These are phyloP conservation scores for Gymnoscelis rufifasciata DNA, from an alignment of 2,888 invertebrate species.

Conservation along the genomic window DNA sequence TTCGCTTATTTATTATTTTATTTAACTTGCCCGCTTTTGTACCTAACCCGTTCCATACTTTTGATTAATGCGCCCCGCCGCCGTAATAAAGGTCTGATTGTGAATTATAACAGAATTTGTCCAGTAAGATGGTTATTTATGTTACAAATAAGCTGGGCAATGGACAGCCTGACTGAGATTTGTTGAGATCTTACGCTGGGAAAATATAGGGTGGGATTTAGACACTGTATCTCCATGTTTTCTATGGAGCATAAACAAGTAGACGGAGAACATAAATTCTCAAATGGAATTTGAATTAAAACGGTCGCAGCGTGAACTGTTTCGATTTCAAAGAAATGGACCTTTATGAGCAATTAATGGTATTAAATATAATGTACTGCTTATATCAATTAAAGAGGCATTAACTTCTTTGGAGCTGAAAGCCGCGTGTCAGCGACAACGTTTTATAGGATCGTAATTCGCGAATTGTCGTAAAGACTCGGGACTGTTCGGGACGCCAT, in stretches of 20 bases:
- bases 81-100: constrained; percentile 64
- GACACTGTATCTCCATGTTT: constrained; percentile 2
- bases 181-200: constrained; percentile 33
- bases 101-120: constrained; percentile 68
- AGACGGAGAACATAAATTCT: background rate
- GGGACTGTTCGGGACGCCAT: constrained; percentile 50
- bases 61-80: constrained; percentile 68
- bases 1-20: constrained; percentile 76
- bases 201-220: constrained; percentile 25
- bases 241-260: constrained; percentile 5
- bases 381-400: constrained; percentile 56
- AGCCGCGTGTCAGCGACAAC: constrained; percentile 49
- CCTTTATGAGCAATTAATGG: constrained; percentile 33
- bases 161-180: constrained; percentile 35
- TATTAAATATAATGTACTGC: constrained; percentile 34
- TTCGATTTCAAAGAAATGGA: constrained; percentile 7
- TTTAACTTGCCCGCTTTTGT: constrained; percentile 70
- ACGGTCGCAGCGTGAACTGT: background rate
- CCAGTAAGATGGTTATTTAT: constrained; percentile 71
- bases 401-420: constrained; percentile 50
- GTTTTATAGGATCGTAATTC: constrained; percentile 61
- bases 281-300: constrained; percentile 5
- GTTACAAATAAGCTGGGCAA: constrained; percentile 39
- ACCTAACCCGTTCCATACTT: constrained; percentile 66
- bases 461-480: constrained; percentile 56